Conservation (phyloP, 2,797 vertebrate species). For the Helostoma temminkii region DNA sequence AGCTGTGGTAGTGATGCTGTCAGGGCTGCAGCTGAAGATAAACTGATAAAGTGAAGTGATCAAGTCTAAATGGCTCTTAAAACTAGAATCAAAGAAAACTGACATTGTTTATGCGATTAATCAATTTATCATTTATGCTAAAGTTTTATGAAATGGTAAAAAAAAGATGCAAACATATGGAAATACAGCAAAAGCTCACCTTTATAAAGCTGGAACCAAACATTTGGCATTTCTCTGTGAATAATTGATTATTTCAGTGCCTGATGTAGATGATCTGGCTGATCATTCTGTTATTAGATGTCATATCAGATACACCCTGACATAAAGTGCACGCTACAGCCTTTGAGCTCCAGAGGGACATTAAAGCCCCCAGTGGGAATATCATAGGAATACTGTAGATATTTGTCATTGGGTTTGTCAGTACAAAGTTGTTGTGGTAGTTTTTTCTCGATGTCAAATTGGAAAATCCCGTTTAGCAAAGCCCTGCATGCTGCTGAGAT, state of each 20-base stretch:
- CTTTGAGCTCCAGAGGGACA: neutral
- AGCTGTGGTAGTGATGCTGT: neutral
- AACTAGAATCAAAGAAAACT: neutral
- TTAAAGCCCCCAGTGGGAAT: neutral
- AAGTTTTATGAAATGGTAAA: neutral
- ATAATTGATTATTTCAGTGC: neutral
- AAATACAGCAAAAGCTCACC: no score
- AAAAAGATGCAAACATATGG: neutral
- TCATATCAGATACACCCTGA: neutral
- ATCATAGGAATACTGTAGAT: neutral
- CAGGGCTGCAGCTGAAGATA: neutral
- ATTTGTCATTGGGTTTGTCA: neutral
- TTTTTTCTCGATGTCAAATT: slow-evolving; percentile 13
- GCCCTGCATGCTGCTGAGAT: slow-evolving; percentile 34
- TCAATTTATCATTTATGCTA: neutral
- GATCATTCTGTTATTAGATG: neutral
- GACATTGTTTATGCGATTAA: neutral
- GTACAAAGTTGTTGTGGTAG: slow-evolving; percentile 14
- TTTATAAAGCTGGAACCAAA: no score
- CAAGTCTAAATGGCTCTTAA: no score
- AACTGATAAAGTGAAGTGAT: no score
- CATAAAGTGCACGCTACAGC: neutral
- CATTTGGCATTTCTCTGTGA: neutral
- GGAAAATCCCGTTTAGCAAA: slow-evolving; percentile 30
- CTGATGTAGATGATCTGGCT: neutral